Evolutionary conservation across 1,140 invertebrate species (phyloP), one percentile per base, ranked within the genome.

Genomic region (Archivesica marissinica): DNA sequence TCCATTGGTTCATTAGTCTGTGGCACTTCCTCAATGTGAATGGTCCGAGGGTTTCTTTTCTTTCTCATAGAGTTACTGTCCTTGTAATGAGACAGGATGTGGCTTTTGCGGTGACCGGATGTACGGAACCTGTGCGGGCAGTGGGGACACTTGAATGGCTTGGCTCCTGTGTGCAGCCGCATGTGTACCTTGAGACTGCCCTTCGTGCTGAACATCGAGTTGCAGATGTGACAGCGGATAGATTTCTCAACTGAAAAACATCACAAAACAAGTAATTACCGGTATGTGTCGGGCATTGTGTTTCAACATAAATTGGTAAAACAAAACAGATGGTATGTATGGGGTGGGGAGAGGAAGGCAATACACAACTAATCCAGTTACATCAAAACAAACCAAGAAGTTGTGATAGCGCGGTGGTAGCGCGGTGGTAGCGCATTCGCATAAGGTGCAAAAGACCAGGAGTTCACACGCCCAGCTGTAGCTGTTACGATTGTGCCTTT

Each of bases 101-200:
- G 94, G 86, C 92, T 93, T 86, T 95, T 95, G 9, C 94, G 87
- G 86, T 95, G 94, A 23, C 94, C 94, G 0, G 94, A 95, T 7
- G 94, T 95, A 50, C 96, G 92, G 89, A 97, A 97, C 74, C 94
- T 93, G 30, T 95, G 92, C 38, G 95, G 94, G 91, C 96, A 97
- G 64, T 96, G 92, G 0, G 93, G 91, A 75, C 96, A 97, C 47
- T 95, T 94, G 89, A 96, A 96, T 0, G 96, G 96, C 89, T 96
- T 96, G 1, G 94, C 95, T 56, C 96, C 96, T 68, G 96, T 96
- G 88, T 96, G 96, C 0, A 96, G 91, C 76, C 96, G 89, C 96
- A 97, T 96, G 89, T 97, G 96, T 17, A 97, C 95, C 90, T 96
- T 96, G 0, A 97, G 92, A 86, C 93, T 94, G 70, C 94, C 94